Percentiles rank a stretch among this genome's conserved stretches.
phyloP scores from a whole-genome alignment of 2,797 vertebrate species.

The Spondyliosoma cantharus region DNA sequence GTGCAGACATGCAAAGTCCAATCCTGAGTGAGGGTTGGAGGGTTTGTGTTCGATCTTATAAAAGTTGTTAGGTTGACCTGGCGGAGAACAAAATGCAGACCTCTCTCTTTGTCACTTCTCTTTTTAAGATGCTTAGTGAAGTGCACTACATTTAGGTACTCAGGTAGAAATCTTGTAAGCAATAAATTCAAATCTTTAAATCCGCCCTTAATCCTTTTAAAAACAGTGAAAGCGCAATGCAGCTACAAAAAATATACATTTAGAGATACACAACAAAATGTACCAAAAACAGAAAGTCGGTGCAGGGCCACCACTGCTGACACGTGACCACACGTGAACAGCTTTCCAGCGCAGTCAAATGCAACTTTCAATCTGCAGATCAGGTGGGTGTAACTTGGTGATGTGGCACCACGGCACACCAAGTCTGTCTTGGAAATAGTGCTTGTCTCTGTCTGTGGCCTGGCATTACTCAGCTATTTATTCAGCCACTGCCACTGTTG shows the following conservation, averaged over 20 bases:
- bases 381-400: conserved; percentile 66
- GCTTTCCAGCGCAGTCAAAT: conserved; percentile 17
- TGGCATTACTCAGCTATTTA: conserved; percentile 54
- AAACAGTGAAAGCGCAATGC: not conserved
- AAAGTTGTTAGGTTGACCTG: not conserved
- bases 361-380: conserved; percentile 6
- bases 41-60: not conserved
- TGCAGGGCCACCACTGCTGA: not conserved
- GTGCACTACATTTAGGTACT: too few species aligned
- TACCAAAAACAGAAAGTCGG: not conserved
- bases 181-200: conserved; percentile 25
- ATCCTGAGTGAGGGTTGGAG: not conserved
- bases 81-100: not conserved
- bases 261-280: not conserved
- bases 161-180: not conserved
- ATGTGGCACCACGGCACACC: conserved; percentile 69
- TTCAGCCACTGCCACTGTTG: conserved; percentile 31
- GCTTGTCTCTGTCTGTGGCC: conserved; percentile 31
- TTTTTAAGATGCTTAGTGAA: too few species aligned
- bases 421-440: conserved; percentile 58
- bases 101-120: not conserved
- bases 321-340: conserved; percentile 16
- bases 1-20: conserved; percentile 5
- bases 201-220: not conserved
- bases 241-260: not conserved